A percentile compares a stretch with the other conserved stretches of the same genome.
Evolutionary conservation across 2,888 invertebrate species (phyloP).

Genomic region (Drosophila bunnanda): DNA sequence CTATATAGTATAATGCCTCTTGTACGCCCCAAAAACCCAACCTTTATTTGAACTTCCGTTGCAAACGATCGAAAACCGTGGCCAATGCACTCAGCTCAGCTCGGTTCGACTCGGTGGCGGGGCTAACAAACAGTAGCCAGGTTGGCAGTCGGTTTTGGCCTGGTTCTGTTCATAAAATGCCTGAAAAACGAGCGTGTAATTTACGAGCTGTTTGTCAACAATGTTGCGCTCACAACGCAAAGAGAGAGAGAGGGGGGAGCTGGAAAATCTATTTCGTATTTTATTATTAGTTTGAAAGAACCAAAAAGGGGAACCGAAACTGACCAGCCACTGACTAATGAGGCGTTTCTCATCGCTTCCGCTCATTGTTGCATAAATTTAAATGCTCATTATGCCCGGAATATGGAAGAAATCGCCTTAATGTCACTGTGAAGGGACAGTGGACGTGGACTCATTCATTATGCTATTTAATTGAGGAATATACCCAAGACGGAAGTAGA

Average conservation of each 20-base stretch:
- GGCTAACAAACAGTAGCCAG: slow-evolving; percentile 42
- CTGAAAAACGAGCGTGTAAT: slow-evolving; percentile 71
- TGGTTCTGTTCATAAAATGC: slow-evolving; percentile 53
- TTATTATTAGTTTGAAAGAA: slow-evolving; percentile 38
- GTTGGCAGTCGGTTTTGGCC: slow-evolving; percentile 30
- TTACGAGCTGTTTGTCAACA: slow-evolving; percentile 79
- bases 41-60: slow-evolving; percentile 64
- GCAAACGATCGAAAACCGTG: slow-evolving; percentile 37
- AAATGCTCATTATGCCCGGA: slow-evolving; percentile 25
- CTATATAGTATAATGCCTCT: slow-evolving; percentile 35
- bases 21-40: slow-evolving; percentile 32
- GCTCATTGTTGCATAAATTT: slow-evolving; percentile 44
- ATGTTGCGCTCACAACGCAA: slow-evolving; percentile 37
- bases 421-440: slow-evolving; percentile 17
- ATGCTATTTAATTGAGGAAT: slow-evolving; percentile 24
- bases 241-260: slow-evolving; percentile 11
- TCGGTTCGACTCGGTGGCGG: slow-evolving; percentile 6
- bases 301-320: slow-evolving; percentile 37
- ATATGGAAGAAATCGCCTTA: slow-evolving; percentile 21
- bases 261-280: slow-evolving; percentile 65
- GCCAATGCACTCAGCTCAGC: slow-evolving; percentile 35
- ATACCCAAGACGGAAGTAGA: slow-evolving; percentile 7
- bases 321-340: slow-evolving; percentile 55
- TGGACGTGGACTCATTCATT: slow-evolving; percentile 17
- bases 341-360: slow-evolving; percentile 71